Conservation (phyloP, 2,888 invertebrate species). For the Agonum fuliginosum region DNA sequence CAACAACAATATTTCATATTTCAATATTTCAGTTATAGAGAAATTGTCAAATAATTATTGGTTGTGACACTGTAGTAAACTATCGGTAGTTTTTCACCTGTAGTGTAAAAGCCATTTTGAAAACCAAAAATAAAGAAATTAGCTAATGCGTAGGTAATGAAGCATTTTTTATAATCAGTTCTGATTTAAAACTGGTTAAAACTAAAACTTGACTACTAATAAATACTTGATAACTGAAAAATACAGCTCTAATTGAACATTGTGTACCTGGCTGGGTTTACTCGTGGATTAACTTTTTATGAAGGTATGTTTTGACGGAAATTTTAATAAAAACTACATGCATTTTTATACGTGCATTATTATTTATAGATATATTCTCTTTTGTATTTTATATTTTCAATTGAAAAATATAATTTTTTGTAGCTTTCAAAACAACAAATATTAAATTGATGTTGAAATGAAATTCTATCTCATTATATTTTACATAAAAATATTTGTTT, state of each 20-base stretch:
- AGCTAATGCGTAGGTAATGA: no score
- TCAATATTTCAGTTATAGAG: no score
- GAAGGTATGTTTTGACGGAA: conserved; percentile 43
- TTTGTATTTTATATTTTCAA: conserved; percentile 46
- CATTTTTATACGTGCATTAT: conserved; percentile 39
- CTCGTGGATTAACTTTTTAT: conserved; percentile 43
- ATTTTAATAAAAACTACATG: conserved; percentile 32
- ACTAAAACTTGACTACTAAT: no score
- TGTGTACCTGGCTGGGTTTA: conserved; percentile 17
- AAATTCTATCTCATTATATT: conserved; percentile 48
- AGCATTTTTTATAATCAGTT: no score
- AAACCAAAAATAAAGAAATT: no score
- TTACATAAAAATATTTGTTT: conserved; percentile 48
- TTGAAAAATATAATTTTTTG: conserved; percentile 43
- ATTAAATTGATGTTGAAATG: conserved; percentile 45
- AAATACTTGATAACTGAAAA: conserved; percentile 31
- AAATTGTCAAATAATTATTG: no score
- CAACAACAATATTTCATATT: no score
- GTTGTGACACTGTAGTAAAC: no score
- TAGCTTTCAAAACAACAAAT: conserved; percentile 26
- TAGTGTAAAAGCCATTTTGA: no score
- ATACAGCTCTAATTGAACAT: conserved; percentile 22
- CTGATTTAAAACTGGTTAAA: no score
- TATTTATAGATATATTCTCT: conserved; percentile 45
- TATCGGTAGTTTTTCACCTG: no score